Evolutionary conservation across 2,797 vertebrate genomes (phyloP).

Genomic region (Danionella dracula): DNA sequence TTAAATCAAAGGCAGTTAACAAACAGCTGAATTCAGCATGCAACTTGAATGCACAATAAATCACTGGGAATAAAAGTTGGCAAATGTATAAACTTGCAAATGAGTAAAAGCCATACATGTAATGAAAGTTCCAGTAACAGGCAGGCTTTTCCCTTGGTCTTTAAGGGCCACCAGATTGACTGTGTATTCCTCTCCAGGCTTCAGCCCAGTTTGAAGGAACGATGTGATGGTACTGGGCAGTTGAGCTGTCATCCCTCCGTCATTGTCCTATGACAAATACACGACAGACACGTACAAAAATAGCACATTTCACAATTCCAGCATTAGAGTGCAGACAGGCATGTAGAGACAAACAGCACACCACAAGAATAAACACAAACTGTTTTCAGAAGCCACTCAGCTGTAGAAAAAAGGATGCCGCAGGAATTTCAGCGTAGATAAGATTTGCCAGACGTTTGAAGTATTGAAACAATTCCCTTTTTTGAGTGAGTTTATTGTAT

Average conservation of each 20-base stretch:
- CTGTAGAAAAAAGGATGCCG: not conserved
- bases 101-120: constrained; percentile 73
- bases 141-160: constrained; percentile 87
- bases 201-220: constrained; percentile 90
- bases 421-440: not conserved
- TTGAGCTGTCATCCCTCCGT: constrained; percentile 93
- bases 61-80: not conserved
- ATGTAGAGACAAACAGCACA: constrained; percentile 20
- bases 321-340: constrained; percentile 19
- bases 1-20: no score
- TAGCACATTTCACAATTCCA: constrained; percentile 12
- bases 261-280: constrained; percentile 77
- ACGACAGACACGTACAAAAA: constrained; percentile 10
- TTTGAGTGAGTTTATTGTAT: not conserved
- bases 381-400: constrained; percentile 19
- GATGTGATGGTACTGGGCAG: constrained; percentile 91
- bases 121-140: constrained; percentile 79
- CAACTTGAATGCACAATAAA: not conserved
- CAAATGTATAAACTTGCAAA: no score
- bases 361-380: constrained; percentile 14
- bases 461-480: not conserved
- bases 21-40: not conserved
- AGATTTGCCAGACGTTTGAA: constrained; percentile 17
- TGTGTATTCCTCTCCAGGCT: constrained; percentile 91
- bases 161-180: constrained; percentile 89